Percentiles rank a stretch among this genome's conserved stretches.
Conservation (phyloP, 2,113 vertebrate species). For the Poeciliopsis retropinna region DNA sequence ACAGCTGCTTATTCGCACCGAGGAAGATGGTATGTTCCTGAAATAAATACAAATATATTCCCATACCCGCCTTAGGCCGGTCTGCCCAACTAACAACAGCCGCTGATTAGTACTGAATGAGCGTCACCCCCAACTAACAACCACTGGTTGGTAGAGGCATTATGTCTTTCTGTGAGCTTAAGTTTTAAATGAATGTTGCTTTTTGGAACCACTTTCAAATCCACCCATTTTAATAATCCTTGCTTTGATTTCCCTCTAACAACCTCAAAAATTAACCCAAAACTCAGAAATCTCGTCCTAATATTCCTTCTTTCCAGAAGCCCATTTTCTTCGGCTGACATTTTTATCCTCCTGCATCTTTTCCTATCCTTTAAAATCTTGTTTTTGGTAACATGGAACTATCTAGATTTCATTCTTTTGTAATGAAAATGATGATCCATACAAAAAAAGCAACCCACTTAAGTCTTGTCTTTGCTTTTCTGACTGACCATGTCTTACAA, state of each 20-base stretch:
- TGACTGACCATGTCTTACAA: constrained; percentile 9
- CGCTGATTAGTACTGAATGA: constrained; percentile 43
- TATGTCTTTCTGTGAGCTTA: constrained; percentile 2
- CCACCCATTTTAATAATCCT: constrained; percentile 23
- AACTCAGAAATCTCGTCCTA: constrained; percentile 33
- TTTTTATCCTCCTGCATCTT: constrained; percentile 25
- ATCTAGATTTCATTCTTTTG: constrained; percentile 25
- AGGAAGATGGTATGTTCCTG: constrained; percentile 97
- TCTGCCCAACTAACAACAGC: constrained; percentile 54
- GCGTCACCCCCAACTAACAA: constrained; percentile 42
- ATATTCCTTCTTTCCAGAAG: constrained; percentile 25
- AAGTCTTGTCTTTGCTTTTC: constrained; percentile 37
- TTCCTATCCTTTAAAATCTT: constrained; percentile 22
- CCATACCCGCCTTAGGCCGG: constrained; percentile 37
- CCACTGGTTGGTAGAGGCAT: constrained; percentile 15
- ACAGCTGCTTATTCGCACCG: constrained; percentile 92
- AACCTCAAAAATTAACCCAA: constrained; percentile 33
- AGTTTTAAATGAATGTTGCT: constrained; percentile 17
- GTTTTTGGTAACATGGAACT: constrained; percentile 12
- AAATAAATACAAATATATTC: constrained; percentile 59
- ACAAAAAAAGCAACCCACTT: constrained; percentile 36
- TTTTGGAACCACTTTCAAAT: constrained; percentile 31
- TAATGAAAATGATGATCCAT: constrained; percentile 9
- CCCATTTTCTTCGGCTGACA: constrained; percentile 29
- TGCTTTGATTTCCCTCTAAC: constrained; percentile 28